Evolutionary conservation across 1,140 invertebrate genomes (phyloP).

Genomic region (Sweltsa coloradensis): DNA sequence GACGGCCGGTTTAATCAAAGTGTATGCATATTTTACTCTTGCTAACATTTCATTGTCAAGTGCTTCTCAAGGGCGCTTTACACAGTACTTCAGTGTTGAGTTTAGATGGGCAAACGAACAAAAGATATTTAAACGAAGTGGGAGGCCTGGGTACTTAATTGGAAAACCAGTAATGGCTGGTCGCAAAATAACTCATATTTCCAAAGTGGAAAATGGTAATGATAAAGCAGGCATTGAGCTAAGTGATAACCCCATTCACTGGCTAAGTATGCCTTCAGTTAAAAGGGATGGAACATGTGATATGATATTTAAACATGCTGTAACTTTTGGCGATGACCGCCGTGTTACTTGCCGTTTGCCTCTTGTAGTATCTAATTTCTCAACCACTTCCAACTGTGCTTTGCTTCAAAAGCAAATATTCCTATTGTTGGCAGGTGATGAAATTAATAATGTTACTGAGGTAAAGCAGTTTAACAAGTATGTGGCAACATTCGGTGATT

Average conservation of each 20-base stretch:
- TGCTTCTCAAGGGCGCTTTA: slow-evolving; percentile 23
- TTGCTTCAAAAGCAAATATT: slow-evolving; percentile 34
- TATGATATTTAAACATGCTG: slow-evolving; percentile 20
- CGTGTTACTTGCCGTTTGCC: neutral
- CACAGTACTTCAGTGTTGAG: slow-evolving; percentile 35
- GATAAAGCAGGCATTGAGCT: slow-evolving; percentile 9
- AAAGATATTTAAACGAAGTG: slow-evolving; percentile 37
- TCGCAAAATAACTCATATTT: slow-evolving; percentile 4
- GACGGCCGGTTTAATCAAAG: slow-evolving; percentile 34
- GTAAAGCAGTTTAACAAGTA: slow-evolving; percentile 26
- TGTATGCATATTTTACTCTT: slow-evolving; percentile 31
- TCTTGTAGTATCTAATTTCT: slow-evolving; percentile 1
- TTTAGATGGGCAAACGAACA: slow-evolving; percentile 34
- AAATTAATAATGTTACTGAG: slow-evolving; percentile 24
- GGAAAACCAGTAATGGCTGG: slow-evolving; percentile 48
- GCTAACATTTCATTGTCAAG: slow-evolving; percentile 31
- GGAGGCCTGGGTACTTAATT: slow-evolving; percentile 52
- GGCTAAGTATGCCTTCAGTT: slow-evolving; percentile 26
- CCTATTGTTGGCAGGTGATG: slow-evolving; percentile 24
- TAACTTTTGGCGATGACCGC: slow-evolving; percentile 37
- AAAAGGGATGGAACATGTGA: slow-evolving; percentile 29
- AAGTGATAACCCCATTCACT: neutral
- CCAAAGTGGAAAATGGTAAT: neutral
- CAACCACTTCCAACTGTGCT: slow-evolving; percentile 26
- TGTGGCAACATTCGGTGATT: slow-evolving; percentile 45